phyloP scores from a whole-genome alignment of 1,140 invertebrate species.

The Leguminivora glycinivorella region DNA sequence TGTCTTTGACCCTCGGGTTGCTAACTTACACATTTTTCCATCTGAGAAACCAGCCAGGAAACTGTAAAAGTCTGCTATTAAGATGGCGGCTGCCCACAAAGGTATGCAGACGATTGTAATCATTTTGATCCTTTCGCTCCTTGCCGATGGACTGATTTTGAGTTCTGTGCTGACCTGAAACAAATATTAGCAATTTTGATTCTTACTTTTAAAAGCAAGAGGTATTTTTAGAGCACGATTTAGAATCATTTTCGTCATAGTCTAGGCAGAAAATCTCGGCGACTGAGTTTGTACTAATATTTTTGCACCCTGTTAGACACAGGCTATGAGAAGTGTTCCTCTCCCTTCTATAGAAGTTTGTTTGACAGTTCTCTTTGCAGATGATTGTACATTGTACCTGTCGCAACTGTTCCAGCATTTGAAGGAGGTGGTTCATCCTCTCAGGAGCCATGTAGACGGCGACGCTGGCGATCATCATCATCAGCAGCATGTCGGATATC shows the following conservation, averaged over 20 bases:
- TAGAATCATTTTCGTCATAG: no score
- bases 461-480: conserved; percentile 12
- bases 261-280: no score
- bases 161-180: not conserved
- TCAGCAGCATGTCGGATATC: conserved; percentile 14
- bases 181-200: not conserved
- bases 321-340: no score
- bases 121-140: not conserved
- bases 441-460: not conserved
- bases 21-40: conserved; percentile 2
- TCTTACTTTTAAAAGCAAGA: no score
- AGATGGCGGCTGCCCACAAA: not conserved
- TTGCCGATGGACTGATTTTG: not conserved
- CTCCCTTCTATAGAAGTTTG: no score
- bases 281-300: no score
- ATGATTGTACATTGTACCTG: no score
- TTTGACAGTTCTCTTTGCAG: no score
- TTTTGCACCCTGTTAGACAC: no score
- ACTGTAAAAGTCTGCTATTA: not conserved
- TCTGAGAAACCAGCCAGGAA: not conserved
- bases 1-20: no score
- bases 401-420: not conserved
- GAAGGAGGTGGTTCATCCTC: not conserved
- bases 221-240: no score
- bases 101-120: not conserved